Evolutionary conservation across 2,888 invertebrate genomes (phyloP).

Genomic region (Tribolium freemani): DNA sequence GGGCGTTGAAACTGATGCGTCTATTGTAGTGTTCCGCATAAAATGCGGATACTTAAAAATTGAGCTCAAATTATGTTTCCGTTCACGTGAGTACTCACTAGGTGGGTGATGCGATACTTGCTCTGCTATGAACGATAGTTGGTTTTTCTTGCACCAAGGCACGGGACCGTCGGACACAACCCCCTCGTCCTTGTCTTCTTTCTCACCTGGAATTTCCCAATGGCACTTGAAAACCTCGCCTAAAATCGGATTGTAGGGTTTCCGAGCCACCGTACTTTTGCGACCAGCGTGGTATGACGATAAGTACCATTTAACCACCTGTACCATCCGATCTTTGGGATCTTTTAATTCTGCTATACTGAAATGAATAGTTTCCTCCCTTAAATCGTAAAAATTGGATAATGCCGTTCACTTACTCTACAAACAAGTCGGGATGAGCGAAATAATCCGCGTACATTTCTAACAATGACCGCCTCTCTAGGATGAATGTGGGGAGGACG

Average conservation of each 20-base stretch:
- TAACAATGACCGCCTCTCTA: constrained; percentile 95
- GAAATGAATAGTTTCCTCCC: constrained; percentile 43
- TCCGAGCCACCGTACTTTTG: constrained; percentile 97
- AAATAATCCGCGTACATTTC: constrained; percentile 99
- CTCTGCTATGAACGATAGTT: constrained; percentile 95
- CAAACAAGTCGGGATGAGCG: constrained; percentile 98
- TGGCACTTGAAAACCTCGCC: constrained; percentile 96
- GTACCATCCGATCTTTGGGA: constrained; percentile 92
- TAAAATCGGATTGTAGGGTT: constrained; percentile 98
- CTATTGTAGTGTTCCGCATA: constrained; percentile 97
- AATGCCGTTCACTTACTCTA: constrained; percentile 73
- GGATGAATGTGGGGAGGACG: constrained; percentile 97
- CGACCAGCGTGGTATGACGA: constrained; percentile 99
- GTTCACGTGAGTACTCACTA: constrained; percentile 70
- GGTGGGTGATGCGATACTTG: constrained; percentile 99
- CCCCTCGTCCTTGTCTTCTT: constrained; percentile 67
- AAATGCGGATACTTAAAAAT: constrained; percentile 90
- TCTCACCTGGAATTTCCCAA: constrained; percentile 77
- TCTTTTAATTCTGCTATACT: constrained; percentile 92
- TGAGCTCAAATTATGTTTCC: background rate
- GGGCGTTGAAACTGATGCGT: constrained; percentile 92
- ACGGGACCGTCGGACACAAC: constrained; percentile 82
- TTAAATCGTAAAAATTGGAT: too few relatives aligned
- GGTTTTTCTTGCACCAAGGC: constrained; percentile 90
- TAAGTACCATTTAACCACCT: constrained; percentile 96